Base-by-base conservation (phyloP, 2,113 vertebrate genomes). In the Indri indri region DNA sequence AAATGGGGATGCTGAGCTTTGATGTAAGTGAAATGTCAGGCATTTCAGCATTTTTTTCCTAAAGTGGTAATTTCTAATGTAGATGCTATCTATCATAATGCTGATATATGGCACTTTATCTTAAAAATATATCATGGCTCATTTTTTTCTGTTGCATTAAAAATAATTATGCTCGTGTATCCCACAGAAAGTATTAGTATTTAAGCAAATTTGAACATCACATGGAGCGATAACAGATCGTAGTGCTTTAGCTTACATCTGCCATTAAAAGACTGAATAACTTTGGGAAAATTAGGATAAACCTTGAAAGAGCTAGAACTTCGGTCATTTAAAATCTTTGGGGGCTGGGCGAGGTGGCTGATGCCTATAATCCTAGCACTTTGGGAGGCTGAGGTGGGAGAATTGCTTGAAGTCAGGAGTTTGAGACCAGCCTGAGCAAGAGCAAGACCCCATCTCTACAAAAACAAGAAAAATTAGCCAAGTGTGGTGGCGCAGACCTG, bases 151-250 rank as follows among this genome's bases (percentile, higher is more conserved):
- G 4, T 79, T 61, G 52, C 79, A 16, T 88, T 94, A 90, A 94
- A 92, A 92, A 71, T 89, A 91, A 40, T 86, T 83, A 90, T 61
- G 14, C 80, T 76, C 83, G 37, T 68, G 1, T 94, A 47, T 86
- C 61, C 40, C 45, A 79, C 32, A 74, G 52, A 82, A 88, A 86
- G 52, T 57, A 65, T 88, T 96, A 90, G 50, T 94, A 32, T 92
- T 93, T 94, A 90, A 95, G 37, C 68, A 93, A 57, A 27, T 94
- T 65, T 94, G 54, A 94, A 22, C 89, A 83, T 89, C 50, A 80
- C 32, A 71, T 93, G 65, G 54, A 23, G 13, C 47, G 47, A 4
- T 70, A 80, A 84, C 25, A 92, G 83, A 92, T 73, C 45, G 50
- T 95, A 47, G n/a, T 92, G 27, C 50, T 77, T 81, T 77, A 50